phyloP scores from a whole-genome alignment of 1,140 invertebrate species.

The Arion vulgaris region DNA sequence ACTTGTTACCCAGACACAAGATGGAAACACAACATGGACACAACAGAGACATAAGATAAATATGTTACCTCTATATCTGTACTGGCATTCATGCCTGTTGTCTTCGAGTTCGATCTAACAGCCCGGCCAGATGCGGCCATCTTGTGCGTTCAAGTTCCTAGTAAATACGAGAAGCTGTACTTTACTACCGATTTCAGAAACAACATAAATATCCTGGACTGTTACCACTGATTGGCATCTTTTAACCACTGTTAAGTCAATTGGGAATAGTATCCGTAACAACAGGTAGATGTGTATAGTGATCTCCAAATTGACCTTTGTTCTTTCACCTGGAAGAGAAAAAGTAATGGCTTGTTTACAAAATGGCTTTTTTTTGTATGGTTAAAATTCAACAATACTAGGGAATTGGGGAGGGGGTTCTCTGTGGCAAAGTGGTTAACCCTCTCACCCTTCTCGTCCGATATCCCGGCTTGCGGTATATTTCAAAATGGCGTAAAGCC shows the following conservation, averaged over 20 bases:
- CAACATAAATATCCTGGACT: neutral
- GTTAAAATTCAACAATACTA: no score
- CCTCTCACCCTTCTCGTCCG: no score
- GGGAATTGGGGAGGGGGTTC: no score
- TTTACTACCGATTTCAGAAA: neutral
- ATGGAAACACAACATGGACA: no score
- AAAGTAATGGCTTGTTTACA: no score
- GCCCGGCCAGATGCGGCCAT: neutral
- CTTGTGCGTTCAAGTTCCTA: neutral
- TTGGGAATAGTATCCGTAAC: neutral
- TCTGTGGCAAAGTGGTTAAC: no score
- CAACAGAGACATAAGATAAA: no score
- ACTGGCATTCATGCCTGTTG: constrained; percentile 9
- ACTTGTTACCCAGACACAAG: no score
- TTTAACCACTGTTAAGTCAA: neutral
- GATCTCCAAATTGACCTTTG: neutral
- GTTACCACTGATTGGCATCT: neutral
- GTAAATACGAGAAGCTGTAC: neutral
- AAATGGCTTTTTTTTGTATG: no score
- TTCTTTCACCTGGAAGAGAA: neutral
- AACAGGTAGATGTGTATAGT: neutral
- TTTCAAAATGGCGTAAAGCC: no score
- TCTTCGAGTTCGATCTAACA: neutral
- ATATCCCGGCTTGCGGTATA: no score
- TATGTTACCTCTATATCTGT: constrained; percentile 5